Conservation (phyloP, 2,888 invertebrate genomes). For the Fragum whitleyi region DNA sequence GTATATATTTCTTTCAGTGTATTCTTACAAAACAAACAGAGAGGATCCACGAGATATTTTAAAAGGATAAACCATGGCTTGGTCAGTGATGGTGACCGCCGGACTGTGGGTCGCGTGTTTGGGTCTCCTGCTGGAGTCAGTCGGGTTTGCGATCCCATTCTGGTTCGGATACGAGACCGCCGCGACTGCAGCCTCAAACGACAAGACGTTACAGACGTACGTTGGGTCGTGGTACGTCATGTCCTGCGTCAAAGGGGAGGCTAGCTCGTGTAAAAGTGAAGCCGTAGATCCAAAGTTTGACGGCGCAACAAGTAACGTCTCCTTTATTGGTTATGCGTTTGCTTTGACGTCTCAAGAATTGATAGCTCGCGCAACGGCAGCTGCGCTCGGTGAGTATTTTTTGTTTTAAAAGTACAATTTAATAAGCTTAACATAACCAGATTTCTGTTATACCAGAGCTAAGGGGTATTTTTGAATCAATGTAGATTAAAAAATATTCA, state of each 20-base stretch:
- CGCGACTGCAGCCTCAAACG: not conserved
- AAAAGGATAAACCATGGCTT: slow-evolving; percentile 40
- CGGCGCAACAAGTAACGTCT: not conserved
- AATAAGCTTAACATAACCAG: too few relatives aligned
- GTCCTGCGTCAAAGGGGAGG: slow-evolving; percentile 53
- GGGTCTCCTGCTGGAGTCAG: slow-evolving; percentile 40
- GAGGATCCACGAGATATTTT: too few relatives aligned
- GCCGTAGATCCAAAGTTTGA: slow-evolving; percentile 51
- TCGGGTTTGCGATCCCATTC: slow-evolving; percentile 62
- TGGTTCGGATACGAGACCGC: slow-evolving; percentile 39
- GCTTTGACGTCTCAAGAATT: slow-evolving; percentile 17
- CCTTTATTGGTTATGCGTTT: not conserved
- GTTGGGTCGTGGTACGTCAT: slow-evolving; percentile 57
- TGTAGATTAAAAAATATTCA: too few relatives aligned
- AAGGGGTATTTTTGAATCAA: too few relatives aligned
- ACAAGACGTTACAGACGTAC: slow-evolving; percentile 39
- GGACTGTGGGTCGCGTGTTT: slow-evolving; percentile 52
- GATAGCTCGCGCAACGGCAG: not conserved
- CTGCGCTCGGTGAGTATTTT: slow-evolving; percentile 21
- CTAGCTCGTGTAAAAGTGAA: slow-evolving; percentile 51
- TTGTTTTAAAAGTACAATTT: slow-evolving; percentile 5
- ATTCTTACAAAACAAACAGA: too few relatives aligned
- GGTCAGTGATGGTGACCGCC: slow-evolving; percentile 41
- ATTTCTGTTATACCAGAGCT: too few relatives aligned
- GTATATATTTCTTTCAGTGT: too few relatives aligned